Evolutionary conservation across 2,888 invertebrate species (phyloP).

Genomic region (Cremastobaeus sp.): DNA sequence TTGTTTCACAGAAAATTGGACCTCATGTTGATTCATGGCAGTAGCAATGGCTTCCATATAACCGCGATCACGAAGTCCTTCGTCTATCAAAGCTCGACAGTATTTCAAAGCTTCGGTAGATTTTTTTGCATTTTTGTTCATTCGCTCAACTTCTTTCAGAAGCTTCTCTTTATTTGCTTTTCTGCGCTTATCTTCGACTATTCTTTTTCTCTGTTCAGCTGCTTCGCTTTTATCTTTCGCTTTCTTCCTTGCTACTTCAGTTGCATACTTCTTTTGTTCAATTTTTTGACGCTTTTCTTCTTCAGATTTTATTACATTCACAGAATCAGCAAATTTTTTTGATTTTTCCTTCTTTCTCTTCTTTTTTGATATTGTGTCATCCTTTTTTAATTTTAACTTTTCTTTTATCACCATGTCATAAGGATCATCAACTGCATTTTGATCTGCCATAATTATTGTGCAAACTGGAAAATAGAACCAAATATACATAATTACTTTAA

Average conservation of each 20-base stretch:
- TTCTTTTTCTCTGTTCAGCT: slow-evolving; percentile 21
- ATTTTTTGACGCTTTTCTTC: no score
- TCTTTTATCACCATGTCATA: slow-evolving; percentile 23
- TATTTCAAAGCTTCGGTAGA: slow-evolving; percentile 71
- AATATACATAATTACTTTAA: no score
- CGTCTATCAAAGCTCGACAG: slow-evolving; percentile 69
- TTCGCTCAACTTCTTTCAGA: slow-evolving; percentile 62
- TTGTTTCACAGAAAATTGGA: slow-evolving; percentile 69
- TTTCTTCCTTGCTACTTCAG: slow-evolving; percentile 26
- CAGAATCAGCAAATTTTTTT: slow-evolving; percentile 37
- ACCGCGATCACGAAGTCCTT: slow-evolving; percentile 58
- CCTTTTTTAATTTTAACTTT: slow-evolving; percentile 27
- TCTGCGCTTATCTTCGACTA: slow-evolving; percentile 48
- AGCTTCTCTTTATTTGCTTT: slow-evolving; percentile 62
- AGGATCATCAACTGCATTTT: slow-evolving; percentile 16
- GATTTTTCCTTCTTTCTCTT: slow-evolving; percentile 36
- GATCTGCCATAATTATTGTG: not conserved
- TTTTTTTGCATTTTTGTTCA: slow-evolving; percentile 65
- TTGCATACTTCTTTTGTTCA: no score
- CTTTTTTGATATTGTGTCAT: slow-evolving; percentile 29
- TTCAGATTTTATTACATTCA: slow-evolving; percentile 32
- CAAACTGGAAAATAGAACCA: not conserved
- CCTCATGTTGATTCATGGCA: slow-evolving; percentile 67
- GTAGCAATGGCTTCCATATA: slow-evolving; percentile 66
- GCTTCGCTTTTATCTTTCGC: not conserved